Evolutionary conservation across 2,888 invertebrate genomes (phyloP).

Genomic region (Oscheius onirici): DNA sequence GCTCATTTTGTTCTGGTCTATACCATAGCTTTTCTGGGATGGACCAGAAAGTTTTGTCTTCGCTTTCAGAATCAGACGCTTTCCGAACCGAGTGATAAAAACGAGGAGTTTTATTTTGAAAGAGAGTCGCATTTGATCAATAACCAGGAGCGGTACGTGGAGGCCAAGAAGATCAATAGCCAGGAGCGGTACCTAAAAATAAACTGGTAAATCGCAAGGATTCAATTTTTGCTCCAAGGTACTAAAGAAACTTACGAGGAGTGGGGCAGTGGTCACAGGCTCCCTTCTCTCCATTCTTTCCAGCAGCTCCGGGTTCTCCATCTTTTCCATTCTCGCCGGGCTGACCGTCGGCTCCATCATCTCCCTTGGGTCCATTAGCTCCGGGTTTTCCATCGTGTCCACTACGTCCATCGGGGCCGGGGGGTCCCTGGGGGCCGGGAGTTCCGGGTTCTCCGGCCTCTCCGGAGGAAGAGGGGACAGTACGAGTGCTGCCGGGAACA

Average conservation of each 20-base stretch:
- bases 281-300: constrained; percentile 51
- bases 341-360: constrained; percentile 44
- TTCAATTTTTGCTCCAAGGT: too few species aligned
- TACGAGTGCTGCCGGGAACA: constrained; percentile 47
- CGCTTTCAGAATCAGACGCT: background rate
- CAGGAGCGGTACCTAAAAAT: too few species aligned
- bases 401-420: constrained; percentile 54
- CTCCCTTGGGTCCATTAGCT: constrained; percentile 52
- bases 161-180: too few species aligned
- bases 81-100: background rate
- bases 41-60: background rate
- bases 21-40: background rate
- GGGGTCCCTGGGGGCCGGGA: constrained; percentile 50
- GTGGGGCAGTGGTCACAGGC: constrained; percentile 71
- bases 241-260: too few species aligned
- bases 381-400: constrained; percentile 55
- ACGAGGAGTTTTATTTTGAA: background rate
- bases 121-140: background rate
- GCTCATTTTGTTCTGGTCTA: background rate
- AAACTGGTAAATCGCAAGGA: too few species aligned
- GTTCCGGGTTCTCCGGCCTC: constrained; percentile 49
- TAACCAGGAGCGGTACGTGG: constrained; percentile 22
- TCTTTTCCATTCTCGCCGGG: constrained; percentile 54
- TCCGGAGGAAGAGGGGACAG: constrained; percentile 33
- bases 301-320: constrained; percentile 64